These are phyloP conservation scores for Australoheros facetus DNA, from an alignment of 2,797 vertebrate species.

Conservation along the genomic window DNA sequence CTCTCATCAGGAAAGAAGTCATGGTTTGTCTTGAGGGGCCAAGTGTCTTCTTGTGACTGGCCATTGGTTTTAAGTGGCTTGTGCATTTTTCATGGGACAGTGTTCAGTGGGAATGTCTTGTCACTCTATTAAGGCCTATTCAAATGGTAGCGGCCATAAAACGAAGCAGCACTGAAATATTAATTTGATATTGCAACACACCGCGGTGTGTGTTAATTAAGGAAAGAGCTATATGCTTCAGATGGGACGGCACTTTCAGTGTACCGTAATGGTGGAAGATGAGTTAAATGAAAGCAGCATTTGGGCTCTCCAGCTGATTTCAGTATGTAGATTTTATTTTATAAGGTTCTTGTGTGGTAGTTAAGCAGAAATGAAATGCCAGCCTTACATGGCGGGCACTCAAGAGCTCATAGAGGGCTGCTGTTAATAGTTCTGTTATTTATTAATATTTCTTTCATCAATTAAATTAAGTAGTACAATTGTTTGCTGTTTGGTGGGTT, in stretches of 20 bases:
- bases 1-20: constrained; percentile 69
- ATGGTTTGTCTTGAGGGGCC: constrained; percentile 72
- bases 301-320: constrained; percentile 35
- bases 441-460: constrained; percentile 7
- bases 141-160: constrained; percentile 75
- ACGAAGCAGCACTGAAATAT: constrained; percentile 80
- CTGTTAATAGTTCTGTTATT: neutral
- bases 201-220: constrained; percentile 78
- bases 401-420: neutral
- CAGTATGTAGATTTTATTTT: constrained; percentile 40
- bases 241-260: constrained; percentile 64
- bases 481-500: neutral
- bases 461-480: neutral
- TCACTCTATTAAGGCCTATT: constrained; percentile 80
- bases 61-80: constrained; percentile 84
- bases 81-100: constrained; percentile 84
- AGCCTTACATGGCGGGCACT: neutral
- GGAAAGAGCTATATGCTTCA: constrained; percentile 68
- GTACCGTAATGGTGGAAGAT: constrained; percentile 46
- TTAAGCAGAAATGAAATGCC: constrained; percentile 14
- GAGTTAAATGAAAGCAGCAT: constrained; percentile 61
- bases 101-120: constrained; percentile 78
- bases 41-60: constrained; percentile 77
- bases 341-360: constrained; percentile 10
- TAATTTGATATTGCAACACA: constrained; percentile 77